phyloP scores from a whole-genome alignment of 2,888 invertebrate genomes.

The Netelia virgata region DNA sequence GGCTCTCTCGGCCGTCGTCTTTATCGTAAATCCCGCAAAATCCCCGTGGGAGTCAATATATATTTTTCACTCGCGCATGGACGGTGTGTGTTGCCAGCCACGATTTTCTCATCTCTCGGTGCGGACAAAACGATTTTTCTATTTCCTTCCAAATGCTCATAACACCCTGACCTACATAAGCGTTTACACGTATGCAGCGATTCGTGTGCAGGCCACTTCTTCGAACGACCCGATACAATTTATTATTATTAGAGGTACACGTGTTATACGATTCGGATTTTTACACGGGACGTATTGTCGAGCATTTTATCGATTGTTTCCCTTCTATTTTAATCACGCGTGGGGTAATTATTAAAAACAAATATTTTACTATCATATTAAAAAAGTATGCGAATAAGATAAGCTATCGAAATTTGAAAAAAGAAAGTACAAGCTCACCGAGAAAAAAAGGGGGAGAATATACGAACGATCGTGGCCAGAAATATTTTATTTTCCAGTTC shows the following conservation, averaged over 20 bases:
- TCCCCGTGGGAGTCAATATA: constrained; percentile 76
- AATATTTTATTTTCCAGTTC: constrained; percentile 13
- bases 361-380: no score
- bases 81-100: constrained; percentile 2
- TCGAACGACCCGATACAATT: no score
- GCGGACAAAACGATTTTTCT: constrained; percentile 43
- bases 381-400: not conserved
- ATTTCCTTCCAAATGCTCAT: constrained; percentile 54
- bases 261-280: no score
- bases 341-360: no score
- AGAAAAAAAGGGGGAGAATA: not conserved
- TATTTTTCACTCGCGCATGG: constrained; percentile 70
- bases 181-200: not conserved
- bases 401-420: not conserved
- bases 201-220: not conserved
- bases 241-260: no score
- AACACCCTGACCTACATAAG: constrained; percentile 7
- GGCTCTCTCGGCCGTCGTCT: constrained; percentile 71
- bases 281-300: no score
- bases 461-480: not conserved
- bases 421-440: not conserved
- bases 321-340: no score
- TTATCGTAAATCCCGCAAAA: constrained; percentile 77
- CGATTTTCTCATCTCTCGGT: constrained; percentile 29
- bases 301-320: no score